Conservation (phyloP, 1,140 invertebrate species). For the Mycetomoellerius zeteki region DNA sequence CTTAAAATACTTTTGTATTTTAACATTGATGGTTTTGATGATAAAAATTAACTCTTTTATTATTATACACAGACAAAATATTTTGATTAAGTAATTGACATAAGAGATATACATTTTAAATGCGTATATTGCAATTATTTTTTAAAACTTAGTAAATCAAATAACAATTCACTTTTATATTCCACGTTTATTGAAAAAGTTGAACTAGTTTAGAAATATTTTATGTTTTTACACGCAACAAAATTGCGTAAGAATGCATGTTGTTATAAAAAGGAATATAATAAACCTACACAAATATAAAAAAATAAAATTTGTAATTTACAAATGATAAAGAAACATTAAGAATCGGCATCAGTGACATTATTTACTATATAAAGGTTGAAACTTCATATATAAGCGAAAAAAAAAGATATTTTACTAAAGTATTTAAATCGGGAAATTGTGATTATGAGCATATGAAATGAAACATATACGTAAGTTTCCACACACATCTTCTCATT, state of each 20-base stretch:
- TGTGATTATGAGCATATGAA: constrained; percentile 24
- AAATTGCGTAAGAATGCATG: neutral
- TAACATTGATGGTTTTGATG: constrained; percentile 17
- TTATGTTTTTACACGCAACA: neutral
- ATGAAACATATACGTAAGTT: constrained; percentile 8
- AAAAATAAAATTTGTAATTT: constrained; percentile 36
- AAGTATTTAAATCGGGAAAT: constrained; percentile 38
- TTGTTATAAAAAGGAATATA: neutral
- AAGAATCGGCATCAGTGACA: constrained; percentile 72
- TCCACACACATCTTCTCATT: neutral
- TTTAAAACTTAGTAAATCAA: neutral
- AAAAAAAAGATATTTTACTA: constrained; percentile 53
- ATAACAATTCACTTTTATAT: neutral
- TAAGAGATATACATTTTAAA: neutral
- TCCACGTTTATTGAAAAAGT: neutral
- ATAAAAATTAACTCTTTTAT: constrained; percentile 8
- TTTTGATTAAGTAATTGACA: constrained; percentile 12
- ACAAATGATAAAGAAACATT: constrained; percentile 45
- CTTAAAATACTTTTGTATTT: neutral
- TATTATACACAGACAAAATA: neutral
- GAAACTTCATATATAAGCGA: constrained; percentile 16
- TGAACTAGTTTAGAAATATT: neutral
- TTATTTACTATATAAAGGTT: constrained; percentile 37
- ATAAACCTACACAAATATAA: constrained; percentile 42
- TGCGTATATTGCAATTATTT: constrained; percentile 1